Conservation (phyloP, 2,888 invertebrate genomes). For the Dolichomitus sp. region DNA sequence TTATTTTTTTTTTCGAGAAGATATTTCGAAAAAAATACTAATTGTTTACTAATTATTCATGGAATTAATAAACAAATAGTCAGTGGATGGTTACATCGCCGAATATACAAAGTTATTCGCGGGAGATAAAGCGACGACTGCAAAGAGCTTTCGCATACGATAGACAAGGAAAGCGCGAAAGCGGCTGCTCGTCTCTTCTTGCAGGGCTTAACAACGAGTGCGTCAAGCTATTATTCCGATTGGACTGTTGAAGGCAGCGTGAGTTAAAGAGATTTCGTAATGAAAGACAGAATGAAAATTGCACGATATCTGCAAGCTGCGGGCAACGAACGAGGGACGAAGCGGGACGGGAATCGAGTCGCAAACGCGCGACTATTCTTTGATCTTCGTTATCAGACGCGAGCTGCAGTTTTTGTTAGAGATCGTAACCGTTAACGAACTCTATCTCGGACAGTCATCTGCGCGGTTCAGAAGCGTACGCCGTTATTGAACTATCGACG, state of each 20-base stretch:
- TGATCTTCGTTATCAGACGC: background rate
- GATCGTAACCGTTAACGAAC: conserved; percentile 77
- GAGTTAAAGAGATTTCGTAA: conserved; percentile 16
- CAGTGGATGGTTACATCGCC: no score
- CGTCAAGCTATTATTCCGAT: conserved; percentile 35
- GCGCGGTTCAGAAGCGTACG: conserved; percentile 91
- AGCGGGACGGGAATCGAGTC: conserved; percentile 9
- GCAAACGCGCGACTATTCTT: background rate
- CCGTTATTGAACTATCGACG: conserved; percentile 94
- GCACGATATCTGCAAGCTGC: conserved; percentile 8
- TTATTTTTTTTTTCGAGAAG: no score
- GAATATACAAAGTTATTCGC: background rate
- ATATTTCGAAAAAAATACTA: no score
- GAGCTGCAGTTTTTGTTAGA: conserved; percentile 41
- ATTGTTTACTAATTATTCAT: no score
- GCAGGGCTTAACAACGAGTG: conserved; percentile 30
- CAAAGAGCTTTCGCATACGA: conserved; percentile 4
- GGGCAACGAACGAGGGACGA: conserved; percentile 14
- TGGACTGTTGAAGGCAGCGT: background rate
- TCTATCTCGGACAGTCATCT: conserved; percentile 88
- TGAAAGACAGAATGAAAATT: background rate
- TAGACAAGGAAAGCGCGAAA: conserved; percentile 43
- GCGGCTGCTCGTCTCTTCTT: conserved; percentile 20
- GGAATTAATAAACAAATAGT: no score
- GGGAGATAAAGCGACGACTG: conserved; percentile 10